phyloP scores from a whole-genome alignment of 2,888 invertebrate species.

The Drosophila tanythrix region DNA sequence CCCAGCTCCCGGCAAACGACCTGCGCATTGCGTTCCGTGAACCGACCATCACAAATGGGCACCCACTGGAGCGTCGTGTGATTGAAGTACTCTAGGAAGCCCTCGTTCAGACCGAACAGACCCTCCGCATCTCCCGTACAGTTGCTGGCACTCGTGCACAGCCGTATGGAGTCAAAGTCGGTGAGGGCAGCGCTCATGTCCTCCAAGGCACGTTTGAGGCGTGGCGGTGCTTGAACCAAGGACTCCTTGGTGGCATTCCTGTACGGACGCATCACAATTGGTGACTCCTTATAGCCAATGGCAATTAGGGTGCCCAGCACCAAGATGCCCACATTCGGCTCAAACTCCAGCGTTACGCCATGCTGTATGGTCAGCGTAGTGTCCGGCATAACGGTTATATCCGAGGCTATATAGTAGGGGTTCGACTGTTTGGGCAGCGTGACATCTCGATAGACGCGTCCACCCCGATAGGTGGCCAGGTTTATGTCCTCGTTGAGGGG shows the following conservation, averaged over 20 bases:
- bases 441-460: slow-evolving; percentile 89
- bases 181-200: slow-evolving; percentile 84
- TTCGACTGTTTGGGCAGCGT: slow-evolving; percentile 87
- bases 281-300: slow-evolving; percentile 90
- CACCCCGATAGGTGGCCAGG: slow-evolving; percentile 89
- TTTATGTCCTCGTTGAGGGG: slow-evolving; percentile 86
- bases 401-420: slow-evolving; percentile 93
- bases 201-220: slow-evolving; percentile 85
- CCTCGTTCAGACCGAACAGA: slow-evolving; percentile 88
- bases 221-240: slow-evolving; percentile 31
- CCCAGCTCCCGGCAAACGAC: slow-evolving; percentile 98
- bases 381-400: slow-evolving; percentile 98
- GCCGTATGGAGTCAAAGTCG: slow-evolving; percentile 88
- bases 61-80: slow-evolving; percentile 98
- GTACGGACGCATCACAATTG: slow-evolving; percentile 91
- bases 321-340: slow-evolving; percentile 97
- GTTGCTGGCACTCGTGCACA: slow-evolving; percentile 90
- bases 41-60: slow-evolving; percentile 97
- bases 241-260: slow-evolving; percentile 76
- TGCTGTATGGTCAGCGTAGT: slow-evolving; percentile 93
- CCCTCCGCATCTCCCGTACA: slow-evolving; percentile 86
- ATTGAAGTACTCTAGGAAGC: slow-evolving; percentile 98
- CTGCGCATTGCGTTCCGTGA: slow-evolving; percentile 98
- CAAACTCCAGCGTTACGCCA: slow-evolving; percentile 96
- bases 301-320: slow-evolving; percentile 96